These are phyloP conservation scores for Alloplasta piceator DNA, from an alignment of 2,888 invertebrate species.

Conservation along the genomic window DNA sequence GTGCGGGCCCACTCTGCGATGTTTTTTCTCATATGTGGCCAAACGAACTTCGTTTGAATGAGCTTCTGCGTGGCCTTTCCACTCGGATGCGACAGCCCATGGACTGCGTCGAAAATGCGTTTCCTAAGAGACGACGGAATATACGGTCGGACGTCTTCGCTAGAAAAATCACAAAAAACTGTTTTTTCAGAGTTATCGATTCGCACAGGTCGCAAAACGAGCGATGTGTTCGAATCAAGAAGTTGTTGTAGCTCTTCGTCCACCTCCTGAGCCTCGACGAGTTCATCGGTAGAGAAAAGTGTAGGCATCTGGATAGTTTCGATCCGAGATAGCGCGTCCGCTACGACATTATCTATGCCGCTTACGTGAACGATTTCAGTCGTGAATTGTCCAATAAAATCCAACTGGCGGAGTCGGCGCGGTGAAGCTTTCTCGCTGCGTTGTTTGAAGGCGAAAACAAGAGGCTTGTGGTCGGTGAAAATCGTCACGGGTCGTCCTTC, in stretches of 20 bases:
- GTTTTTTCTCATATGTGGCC: slow-evolving; percentile 72
- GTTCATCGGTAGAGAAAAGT: slow-evolving; percentile 29
- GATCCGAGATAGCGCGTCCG: slow-evolving; percentile 41
- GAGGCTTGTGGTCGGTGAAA: too few relatives aligned
- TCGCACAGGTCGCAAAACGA: slow-evolving; percentile 7
- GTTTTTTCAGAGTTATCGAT: slow-evolving; percentile 26
- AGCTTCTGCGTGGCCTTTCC: slow-evolving; percentile 61
- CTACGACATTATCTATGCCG: slow-evolving; percentile 16
- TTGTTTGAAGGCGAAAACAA: too few relatives aligned
- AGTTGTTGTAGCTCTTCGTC: slow-evolving; percentile 42
- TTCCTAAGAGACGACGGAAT: slow-evolving; percentile 20
- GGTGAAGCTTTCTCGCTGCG: slow-evolving; percentile 24
- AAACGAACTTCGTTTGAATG: slow-evolving; percentile 68
- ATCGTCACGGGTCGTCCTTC: too few relatives aligned
- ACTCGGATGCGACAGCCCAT: slow-evolving; percentile 66
- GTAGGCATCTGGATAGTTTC: slow-evolving; percentile 36
- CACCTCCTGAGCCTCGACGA: slow-evolving; percentile 20
- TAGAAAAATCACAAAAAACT: slow-evolving; percentile 44
- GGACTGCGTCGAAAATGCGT: slow-evolving; percentile 57
- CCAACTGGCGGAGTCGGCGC: too few relatives aligned
- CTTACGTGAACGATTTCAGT: slow-evolving; percentile 24
- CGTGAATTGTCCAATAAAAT: slow-evolving; percentile 21
- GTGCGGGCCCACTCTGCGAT: slow-evolving; percentile 70
- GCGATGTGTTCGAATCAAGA: slow-evolving; percentile 3
- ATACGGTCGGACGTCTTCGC: slow-evolving; percentile 25